Evolutionary conservation across 2,888 invertebrate genomes (phyloP).

Genomic region (Chironomus tentans): DNA sequence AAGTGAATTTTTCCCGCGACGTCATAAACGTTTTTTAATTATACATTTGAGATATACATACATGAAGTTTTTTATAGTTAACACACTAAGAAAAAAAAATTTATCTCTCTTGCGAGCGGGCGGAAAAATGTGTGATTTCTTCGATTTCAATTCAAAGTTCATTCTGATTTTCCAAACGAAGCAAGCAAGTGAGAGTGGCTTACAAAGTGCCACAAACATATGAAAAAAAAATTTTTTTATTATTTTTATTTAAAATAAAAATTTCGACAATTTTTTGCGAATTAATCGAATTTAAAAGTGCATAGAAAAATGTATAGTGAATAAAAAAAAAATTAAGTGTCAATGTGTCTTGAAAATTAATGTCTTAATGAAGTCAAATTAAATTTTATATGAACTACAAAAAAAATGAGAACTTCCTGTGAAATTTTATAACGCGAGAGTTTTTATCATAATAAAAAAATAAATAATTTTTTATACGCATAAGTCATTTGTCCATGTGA

Average conservation of each 20-base stretch:
- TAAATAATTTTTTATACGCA: too few relatives aligned
- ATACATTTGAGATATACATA: not conserved
- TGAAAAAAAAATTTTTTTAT: not conserved
- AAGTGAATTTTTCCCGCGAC: not conserved
- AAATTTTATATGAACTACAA: not conserved
- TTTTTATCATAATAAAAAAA: not conserved
- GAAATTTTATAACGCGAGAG: not conserved
- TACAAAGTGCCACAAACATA: not conserved
- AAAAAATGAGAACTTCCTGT: not conserved
- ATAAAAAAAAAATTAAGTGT: not conserved
- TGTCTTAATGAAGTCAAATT: not conserved
- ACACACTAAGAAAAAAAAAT: not conserved
- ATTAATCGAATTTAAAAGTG: too few relatives aligned
- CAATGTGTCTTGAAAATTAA: not conserved
- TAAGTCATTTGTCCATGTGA: too few relatives aligned
- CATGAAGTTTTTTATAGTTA: not conserved
- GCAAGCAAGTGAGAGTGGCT: not conserved
- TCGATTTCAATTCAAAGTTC: not conserved
- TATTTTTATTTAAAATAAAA: not conserved
- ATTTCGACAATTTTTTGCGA: too few relatives aligned
- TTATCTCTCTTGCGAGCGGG: constrained; percentile 3
- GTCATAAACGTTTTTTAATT: not conserved
- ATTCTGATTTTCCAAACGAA: constrained; percentile 24
- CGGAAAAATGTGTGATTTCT: constrained; percentile 21
- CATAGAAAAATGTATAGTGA: not conserved